These are phyloP conservation scores for Corythoichthys intestinalis DNA, from an alignment of 2,113 vertebrate species.

Conservation along the genomic window DNA sequence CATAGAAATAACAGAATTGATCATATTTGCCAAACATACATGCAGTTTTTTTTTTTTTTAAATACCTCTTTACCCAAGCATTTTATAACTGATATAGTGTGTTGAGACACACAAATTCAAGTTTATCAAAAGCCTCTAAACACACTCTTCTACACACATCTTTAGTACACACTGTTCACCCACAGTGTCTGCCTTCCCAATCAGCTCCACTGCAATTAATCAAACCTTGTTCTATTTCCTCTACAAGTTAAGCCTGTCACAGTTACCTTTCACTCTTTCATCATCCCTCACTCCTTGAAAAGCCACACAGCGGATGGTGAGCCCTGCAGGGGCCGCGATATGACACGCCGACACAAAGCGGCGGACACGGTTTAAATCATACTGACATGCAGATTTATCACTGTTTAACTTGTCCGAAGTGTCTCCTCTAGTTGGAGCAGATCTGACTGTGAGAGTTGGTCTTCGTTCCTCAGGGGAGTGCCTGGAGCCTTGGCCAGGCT, in stretches of 20 bases:
- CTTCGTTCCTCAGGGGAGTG: conserved; percentile 45
- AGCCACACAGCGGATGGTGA: conserved; percentile 59
- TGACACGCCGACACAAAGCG: conserved; percentile 67
- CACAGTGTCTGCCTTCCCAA: conserved; percentile 50
- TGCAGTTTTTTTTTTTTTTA: neutral
- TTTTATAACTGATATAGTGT: neutral
- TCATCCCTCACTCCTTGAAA: conserved; percentile 60
- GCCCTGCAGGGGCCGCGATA: conserved; percentile 57
- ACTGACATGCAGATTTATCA: conserved; percentile 74
- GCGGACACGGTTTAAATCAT: conserved; percentile 66
- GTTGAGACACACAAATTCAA: neutral
- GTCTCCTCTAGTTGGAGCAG: conserved; percentile 68
- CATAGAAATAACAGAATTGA: neutral
- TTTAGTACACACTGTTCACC: conserved; percentile 32
- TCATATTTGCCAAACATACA: neutral
- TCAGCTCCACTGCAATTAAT: conserved; percentile 70
- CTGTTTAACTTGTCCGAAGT: conserved; percentile 74
- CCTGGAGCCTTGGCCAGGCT: conserved; percentile 33
- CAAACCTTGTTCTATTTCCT: conserved; percentile 57
- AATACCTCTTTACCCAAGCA: neutral
- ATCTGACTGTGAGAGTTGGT: conserved; percentile 64
- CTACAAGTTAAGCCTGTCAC: conserved; percentile 63
- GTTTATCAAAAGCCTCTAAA: neutral
- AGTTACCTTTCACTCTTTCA: conserved; percentile 69
- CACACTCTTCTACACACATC: conserved; percentile 5